phyloP scores from a whole-genome alignment of 2,797 vertebrate genomes.

The Dermochelys coriacea region DNA sequence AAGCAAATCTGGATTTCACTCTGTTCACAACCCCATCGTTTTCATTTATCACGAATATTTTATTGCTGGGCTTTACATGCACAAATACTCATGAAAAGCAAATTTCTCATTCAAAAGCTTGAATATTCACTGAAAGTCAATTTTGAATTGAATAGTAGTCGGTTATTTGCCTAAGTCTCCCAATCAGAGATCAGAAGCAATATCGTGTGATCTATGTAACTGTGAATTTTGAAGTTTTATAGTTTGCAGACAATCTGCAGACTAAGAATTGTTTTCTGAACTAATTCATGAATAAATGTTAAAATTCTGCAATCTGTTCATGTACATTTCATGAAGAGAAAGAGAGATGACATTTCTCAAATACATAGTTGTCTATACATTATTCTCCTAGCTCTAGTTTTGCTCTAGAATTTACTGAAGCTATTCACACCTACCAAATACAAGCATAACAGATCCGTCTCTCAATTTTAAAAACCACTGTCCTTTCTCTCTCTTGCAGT shows the following conservation, averaged over 20 bases:
- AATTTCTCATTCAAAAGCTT: fast-evolving
- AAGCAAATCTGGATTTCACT: background rate
- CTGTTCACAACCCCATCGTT: background rate
- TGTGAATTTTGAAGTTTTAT: background rate
- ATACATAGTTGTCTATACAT: background rate
- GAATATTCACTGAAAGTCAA: background rate
- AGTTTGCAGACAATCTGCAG: background rate
- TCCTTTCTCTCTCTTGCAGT: background rate
- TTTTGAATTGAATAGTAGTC: background rate
- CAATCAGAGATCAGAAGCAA: background rate
- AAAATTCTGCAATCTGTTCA: background rate
- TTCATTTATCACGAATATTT: background rate
- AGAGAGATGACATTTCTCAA: background rate
- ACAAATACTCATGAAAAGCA: background rate
- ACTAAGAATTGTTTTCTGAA: background rate
- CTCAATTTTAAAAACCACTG: constrained; percentile 32
- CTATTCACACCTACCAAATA: constrained; percentile 20
- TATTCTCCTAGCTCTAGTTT: constrained; percentile 32
- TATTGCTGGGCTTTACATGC: background rate
- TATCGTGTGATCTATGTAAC: background rate
- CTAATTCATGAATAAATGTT: background rate
- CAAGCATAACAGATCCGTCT: constrained; percentile 39
- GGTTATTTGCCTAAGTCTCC: background rate
- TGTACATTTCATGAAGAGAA: background rate
- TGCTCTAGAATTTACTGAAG: constrained; percentile 59